A percentile compares a stretch with the other conserved stretches of the same genome.
Conservation (phyloP, 2,888 invertebrate genomes). For the Mylabris sibirica region DNA sequence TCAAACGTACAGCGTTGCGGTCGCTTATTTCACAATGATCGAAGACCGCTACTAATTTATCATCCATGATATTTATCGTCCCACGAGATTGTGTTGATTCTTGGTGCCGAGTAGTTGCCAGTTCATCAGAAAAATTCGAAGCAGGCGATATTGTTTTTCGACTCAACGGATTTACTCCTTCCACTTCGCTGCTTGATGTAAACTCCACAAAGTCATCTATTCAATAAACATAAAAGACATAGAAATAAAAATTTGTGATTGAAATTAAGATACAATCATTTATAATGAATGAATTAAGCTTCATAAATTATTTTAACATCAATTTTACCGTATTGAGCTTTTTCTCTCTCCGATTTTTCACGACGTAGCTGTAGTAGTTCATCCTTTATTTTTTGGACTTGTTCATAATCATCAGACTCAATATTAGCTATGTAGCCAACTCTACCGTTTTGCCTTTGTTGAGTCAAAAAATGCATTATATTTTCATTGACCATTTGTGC, state of each 20-base stretch:
- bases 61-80: background rate
- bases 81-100: background rate
- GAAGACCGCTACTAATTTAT: background rate
- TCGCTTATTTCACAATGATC: background rate
- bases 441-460: background rate
- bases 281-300: too few relatives aligned
- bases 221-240: too few relatives aligned
- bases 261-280: too few relatives aligned
- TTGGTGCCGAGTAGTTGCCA: background rate
- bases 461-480: background rate
- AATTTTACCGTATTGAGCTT: too few relatives aligned
- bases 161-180: background rate
- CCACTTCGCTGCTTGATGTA: too few relatives aligned
- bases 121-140: background rate
- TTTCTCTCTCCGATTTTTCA: too few relatives aligned
- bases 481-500: background rate
- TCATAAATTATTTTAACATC: too few relatives aligned
- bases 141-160: background rate
- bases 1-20: background rate
- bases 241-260: too few relatives aligned
- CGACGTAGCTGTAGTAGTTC: too few relatives aligned
- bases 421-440: too few relatives aligned
- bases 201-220: too few relatives aligned
- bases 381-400: slow-evolving; percentile 7
- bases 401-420: too few relatives aligned